Conservation (phyloP, 2,113 vertebrate species). For the Fregata magnificens region DNA sequence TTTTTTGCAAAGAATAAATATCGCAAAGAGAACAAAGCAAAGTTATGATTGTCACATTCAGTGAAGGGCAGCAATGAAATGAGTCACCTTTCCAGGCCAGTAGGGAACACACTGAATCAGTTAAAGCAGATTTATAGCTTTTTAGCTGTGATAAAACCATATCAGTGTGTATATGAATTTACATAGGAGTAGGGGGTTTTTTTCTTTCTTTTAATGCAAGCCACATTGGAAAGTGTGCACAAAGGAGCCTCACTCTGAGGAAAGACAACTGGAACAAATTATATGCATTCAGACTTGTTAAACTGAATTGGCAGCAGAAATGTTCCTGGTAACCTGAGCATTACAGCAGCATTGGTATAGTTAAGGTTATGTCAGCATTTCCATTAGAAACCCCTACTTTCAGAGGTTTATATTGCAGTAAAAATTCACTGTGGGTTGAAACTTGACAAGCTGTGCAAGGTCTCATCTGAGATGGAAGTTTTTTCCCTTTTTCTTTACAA, state of each 20-base stretch:
- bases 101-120: slow-evolving; percentile 33
- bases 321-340: slow-evolving; percentile 70
- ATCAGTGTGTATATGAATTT: slow-evolving; percentile 57
- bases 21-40: background rate
- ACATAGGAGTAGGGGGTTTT: background rate
- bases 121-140: slow-evolving; percentile 42
- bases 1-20: background rate
- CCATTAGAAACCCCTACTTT: slow-evolving; percentile 53
- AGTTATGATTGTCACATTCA: background rate
- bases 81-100: slow-evolving; percentile 15
- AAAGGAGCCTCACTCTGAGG: slow-evolving; percentile 45
- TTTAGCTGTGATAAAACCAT: slow-evolving; percentile 55
- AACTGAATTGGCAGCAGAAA: slow-evolving; percentile 73
- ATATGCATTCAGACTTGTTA: slow-evolving; percentile 75
- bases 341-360: slow-evolving; percentile 46
- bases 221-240: slow-evolving; percentile 67
- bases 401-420: slow-evolving; percentile 56
- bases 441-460: slow-evolving; percentile 56
- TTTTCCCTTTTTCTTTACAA: slow-evolving; percentile 34
- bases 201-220: slow-evolving; percentile 63
- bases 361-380: slow-evolving; percentile 67
- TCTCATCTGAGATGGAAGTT: slow-evolving; percentile 18
- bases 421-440: slow-evolving; percentile 54
- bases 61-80: background rate
- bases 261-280: slow-evolving; percentile 79